Percentiles rank a stretch among this genome's conserved stretches.
Conservation (phyloP, 2,113 vertebrate species). For the Carassius auratus region DNA sequence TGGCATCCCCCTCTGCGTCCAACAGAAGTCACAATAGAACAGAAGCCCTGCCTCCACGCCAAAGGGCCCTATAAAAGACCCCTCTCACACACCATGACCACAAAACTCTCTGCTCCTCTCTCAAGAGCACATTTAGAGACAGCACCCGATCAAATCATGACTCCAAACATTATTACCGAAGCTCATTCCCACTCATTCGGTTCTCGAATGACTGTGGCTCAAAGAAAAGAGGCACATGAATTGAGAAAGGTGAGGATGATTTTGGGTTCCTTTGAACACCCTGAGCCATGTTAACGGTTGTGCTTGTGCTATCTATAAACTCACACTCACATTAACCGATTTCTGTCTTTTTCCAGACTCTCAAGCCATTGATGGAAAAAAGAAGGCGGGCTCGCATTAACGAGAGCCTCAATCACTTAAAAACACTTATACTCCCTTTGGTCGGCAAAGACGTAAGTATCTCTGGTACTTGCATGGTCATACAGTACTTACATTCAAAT, state of each 20-base stretch:
- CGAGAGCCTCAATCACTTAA: slow-evolving; percentile 82
- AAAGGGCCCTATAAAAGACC: slow-evolving; percentile 69
- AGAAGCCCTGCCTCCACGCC: slow-evolving; percentile 63
- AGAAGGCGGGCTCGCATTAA: slow-evolving; percentile 84
- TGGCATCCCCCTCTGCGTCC: slow-evolving; percentile 56
- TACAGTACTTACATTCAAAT: not conserved
- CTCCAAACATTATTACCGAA: slow-evolving; percentile 61
- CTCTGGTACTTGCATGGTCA: not conserved
- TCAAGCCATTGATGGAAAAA: slow-evolving; percentile 86
- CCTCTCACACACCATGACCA: not conserved
- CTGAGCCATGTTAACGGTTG: not conserved
- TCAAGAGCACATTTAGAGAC: slow-evolving; percentile 41
- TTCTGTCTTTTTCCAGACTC: slow-evolving; percentile 72
- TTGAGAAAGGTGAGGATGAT: slow-evolving; percentile 77
- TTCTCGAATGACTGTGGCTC: slow-evolving; percentile 74
- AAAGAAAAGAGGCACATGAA: slow-evolving; percentile 77
- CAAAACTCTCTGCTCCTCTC: slow-evolving; percentile 58
- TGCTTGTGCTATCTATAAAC: not conserved
- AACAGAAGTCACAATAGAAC: slow-evolving; percentile 51
- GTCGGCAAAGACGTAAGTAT: slow-evolving; percentile 84
- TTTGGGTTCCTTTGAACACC: not conserved
- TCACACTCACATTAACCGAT: not conserved
- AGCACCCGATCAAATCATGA: slow-evolving; percentile 63
- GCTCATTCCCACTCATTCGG: slow-evolving; percentile 53
- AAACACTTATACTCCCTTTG: slow-evolving; percentile 83